Percentiles rank a stretch among this genome's conserved stretches.
phyloP scores from a whole-genome alignment of 2,888 invertebrate species.

The Dendrolimus houi region DNA sequence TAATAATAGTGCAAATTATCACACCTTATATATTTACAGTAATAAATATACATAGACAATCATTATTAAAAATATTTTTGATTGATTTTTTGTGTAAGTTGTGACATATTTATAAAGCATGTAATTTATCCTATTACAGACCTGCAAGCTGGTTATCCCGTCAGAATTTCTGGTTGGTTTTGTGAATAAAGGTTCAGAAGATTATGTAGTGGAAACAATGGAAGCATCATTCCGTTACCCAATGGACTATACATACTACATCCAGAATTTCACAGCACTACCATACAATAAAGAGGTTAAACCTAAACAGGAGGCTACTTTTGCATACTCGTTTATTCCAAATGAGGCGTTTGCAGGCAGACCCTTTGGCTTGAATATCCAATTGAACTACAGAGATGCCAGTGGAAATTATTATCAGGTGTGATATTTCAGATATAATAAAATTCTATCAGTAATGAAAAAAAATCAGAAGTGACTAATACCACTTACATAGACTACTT shows the following conservation, averaged over 20 bases:
- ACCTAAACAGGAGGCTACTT: conserved; percentile 94
- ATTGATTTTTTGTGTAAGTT: no score
- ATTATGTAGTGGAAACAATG: conserved; percentile 93
- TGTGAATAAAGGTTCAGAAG: conserved; percentile 93
- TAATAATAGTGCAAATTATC: no score
- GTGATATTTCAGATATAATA: conserved; percentile 8
- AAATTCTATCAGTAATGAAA: no score
- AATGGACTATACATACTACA: conserved; percentile 98
- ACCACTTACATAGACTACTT: no score
- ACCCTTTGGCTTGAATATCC: conserved; percentile 96
- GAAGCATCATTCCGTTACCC: conserved; percentile 99
- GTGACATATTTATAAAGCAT: no score
- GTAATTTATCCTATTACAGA: conserved; percentile 68
- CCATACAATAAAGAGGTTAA: conserved; percentile 92
- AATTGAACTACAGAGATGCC: conserved; percentile 91
- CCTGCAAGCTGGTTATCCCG: conserved; percentile 92
- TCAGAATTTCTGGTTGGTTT: conserved; percentile 98
- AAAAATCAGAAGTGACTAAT: no score
- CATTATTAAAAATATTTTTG: no score
- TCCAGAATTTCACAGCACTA: conserved; percentile 97
- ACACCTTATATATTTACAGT: no score
- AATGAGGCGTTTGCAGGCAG: conserved; percentile 97
- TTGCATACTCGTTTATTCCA: conserved; percentile 95
- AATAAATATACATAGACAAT: no score
- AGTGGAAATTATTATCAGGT: conserved; percentile 78